Base-by-base conservation (phyloP, 92 coral and sea anemone genomes). In the Chrysogorgia sp. region DNA sequence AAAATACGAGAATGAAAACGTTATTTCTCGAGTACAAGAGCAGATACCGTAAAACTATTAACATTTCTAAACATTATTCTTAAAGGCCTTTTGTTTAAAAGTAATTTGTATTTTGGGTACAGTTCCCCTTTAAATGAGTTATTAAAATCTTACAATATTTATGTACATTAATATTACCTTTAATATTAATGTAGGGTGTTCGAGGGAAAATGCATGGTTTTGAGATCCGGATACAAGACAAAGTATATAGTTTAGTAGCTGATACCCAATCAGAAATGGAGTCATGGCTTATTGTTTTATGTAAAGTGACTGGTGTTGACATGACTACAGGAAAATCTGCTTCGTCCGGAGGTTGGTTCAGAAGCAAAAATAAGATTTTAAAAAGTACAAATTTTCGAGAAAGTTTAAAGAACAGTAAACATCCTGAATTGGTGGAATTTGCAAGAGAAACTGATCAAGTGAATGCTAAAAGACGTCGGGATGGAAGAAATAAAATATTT, bases 211-310 rank as follows among this genome's bases (percentile, higher is more conserved):
- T 96, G 99, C 90, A 96, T 56, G 99, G 99, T 1, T 96, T 96
- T 82, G 99, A 96, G 64, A 87, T 96, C 25, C 99, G 92, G 71
- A 88, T 96, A 34, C 99, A 96, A 67, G 99, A 96, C 90, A 96
- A 96, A 58, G 69, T 88, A 5, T 96, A 96, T 87, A 89, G 97
- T 67, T 76, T 96, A 28, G 84, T 96, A 3, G 99, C 99, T 2
- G 99, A 96, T 80, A 96, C 96, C 59, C 99, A 96, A 50, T 82
- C 89, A 2, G 97, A 96, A 29, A 96, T 96, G 99, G 99, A 96
- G 35, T 79, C 91, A 4, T 96, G 99, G 99, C 86, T 96, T n/a
- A 67, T 90, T 15, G 89, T 85, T 0, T 68, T 96, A 58, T 91
- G 99, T 69, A 90, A 93, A 55, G 99, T 96, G 15, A 96, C 97